Conservation (phyloP, 2,113 vertebrate genomes). For the Heliornis fulica region DNA sequence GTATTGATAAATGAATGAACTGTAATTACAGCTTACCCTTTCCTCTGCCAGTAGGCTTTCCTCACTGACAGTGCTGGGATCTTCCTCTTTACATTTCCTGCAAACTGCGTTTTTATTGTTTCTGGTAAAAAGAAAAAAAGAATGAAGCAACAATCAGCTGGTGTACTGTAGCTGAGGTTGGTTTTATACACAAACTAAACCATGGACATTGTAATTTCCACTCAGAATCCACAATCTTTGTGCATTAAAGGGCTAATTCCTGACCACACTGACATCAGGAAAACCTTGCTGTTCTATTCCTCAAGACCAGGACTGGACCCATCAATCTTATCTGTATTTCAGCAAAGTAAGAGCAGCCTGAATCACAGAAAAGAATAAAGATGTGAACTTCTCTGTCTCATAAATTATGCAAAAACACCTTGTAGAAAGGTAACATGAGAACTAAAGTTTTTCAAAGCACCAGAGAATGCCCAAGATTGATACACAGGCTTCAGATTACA, state of each 20-base stretch:
- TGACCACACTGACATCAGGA: neutral
- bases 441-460: neutral
- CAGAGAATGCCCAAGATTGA: neutral
- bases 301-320: neutral
- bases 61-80: slow-evolving; percentile 45
- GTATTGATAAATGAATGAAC: neutral
- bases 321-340: neutral
- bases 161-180: neutral
- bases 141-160: neutral
- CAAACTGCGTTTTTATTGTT: slow-evolving; percentile 74
- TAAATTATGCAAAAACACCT: neutral
- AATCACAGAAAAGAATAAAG: neutral
- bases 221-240: neutral
- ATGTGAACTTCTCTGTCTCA: neutral
- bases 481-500: neutral
- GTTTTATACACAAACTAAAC: neutral
- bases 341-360: neutral
- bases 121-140: slow-evolving; percentile 52
- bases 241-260: neutral
- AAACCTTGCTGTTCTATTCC: neutral
- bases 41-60: slow-evolving; percentile 72
- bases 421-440: neutral
- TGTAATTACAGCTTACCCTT: slow-evolving; percentile 65
- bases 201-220: neutral
- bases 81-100: slow-evolving; percentile 75